Evolutionary conservation across 2,888 invertebrate genomes (phyloP).

Genomic region (Ametastegia equiseti): DNA sequence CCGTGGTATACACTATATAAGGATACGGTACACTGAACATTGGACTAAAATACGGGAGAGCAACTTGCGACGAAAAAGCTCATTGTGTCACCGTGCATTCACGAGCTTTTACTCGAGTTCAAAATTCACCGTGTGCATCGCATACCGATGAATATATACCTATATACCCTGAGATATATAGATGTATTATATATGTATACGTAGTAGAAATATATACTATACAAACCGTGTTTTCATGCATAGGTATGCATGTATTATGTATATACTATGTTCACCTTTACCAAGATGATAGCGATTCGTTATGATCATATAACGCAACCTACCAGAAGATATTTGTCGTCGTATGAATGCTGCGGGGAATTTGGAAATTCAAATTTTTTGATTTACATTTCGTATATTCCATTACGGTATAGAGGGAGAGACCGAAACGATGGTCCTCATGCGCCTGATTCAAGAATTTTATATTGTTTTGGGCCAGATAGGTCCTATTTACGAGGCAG

Average conservation of each 20-base stretch:
- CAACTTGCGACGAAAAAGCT: slow-evolving; percentile 20
- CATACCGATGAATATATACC: slow-evolving; percentile 17
- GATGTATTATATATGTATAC: neutral
- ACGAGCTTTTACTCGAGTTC: slow-evolving; percentile 25
- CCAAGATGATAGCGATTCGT: slow-evolving; percentile 2
- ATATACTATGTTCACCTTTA: no score
- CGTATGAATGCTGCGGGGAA: neutral
- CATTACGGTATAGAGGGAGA: no score
- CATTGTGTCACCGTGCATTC: slow-evolving; percentile 39
- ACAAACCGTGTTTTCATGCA: no score
- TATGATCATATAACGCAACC: neutral
- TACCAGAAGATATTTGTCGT: slow-evolving; percentile 2
- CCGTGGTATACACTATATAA: neutral
- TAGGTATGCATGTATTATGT: neutral
- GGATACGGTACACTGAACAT: slow-evolving; percentile 4
- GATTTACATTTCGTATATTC: neutral
- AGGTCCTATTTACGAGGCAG: neutral
- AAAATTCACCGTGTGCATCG: slow-evolving; percentile 24
- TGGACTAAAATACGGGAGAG: neutral
- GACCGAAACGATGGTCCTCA: neutral
- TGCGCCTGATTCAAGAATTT: neutral
- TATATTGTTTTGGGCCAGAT: slow-evolving; percentile 11
- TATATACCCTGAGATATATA: neutral
- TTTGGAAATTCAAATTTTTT: neutral
- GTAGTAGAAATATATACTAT: no score